These are phyloP conservation scores for Spea hammondii DNA, from an alignment of 2,797 vertebrate genomes.

Conservation along the genomic window DNA sequence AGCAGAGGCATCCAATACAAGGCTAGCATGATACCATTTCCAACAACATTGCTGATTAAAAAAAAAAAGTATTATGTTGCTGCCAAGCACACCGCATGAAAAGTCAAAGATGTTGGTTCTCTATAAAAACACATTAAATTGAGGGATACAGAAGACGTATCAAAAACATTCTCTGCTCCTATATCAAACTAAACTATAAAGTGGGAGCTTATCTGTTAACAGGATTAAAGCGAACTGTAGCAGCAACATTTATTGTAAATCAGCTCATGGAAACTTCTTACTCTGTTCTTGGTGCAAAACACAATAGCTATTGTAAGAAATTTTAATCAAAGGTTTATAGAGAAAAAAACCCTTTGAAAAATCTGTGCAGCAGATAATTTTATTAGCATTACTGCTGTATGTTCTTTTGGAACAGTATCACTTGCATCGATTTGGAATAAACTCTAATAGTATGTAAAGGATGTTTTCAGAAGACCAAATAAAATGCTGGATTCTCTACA, in stretches of 20 bases:
- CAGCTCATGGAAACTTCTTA: slow-evolving; percentile 37
- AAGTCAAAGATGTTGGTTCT: slow-evolving; percentile 46
- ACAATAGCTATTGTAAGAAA: slow-evolving; percentile 29
- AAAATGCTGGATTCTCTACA: not conserved
- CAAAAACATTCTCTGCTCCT: slow-evolving; percentile 37
- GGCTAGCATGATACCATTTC: slow-evolving; percentile 42
- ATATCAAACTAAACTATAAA: slow-evolving; percentile 27
- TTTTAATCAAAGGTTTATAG: slow-evolving; percentile 45
- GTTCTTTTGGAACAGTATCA: not conserved
- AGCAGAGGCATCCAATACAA: slow-evolving; percentile 30
- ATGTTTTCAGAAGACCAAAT: not conserved
- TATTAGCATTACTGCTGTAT: slow-evolving; percentile 33
- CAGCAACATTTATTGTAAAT: slow-evolving; percentile 44
- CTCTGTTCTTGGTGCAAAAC: not conserved
- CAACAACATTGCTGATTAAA: slow-evolving; percentile 30
- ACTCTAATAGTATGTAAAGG: slow-evolving; percentile 2
- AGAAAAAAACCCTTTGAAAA: slow-evolving; percentile 32
- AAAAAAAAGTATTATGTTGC: slow-evolving; percentile 48
- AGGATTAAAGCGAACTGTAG: slow-evolving; percentile 37
- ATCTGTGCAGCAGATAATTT: slow-evolving; percentile 31
- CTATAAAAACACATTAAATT: slow-evolving; percentile 43
- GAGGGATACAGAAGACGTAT: slow-evolving; percentile 35
- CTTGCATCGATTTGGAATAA: slow-evolving; percentile 16
- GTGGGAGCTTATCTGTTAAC: slow-evolving; percentile 40
- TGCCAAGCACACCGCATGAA: slow-evolving; percentile 47